Base-by-base conservation (phyloP, 2,888 invertebrate genomes). In the Pherbina coryleti region DNA sequence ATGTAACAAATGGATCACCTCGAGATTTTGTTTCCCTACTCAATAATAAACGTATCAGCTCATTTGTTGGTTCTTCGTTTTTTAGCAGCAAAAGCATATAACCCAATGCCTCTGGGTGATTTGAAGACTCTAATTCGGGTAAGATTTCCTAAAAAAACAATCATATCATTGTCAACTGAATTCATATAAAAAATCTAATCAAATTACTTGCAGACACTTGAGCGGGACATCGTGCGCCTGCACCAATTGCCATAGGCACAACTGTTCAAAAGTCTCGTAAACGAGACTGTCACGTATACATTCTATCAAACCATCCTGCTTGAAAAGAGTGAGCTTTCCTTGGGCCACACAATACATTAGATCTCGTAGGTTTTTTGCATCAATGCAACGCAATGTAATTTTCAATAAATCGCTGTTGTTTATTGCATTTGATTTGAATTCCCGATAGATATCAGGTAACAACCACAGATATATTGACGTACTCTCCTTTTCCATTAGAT, bases 231-330 rank as follows among this genome's bases (percentile, higher is more conserved):
- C 96, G 88, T 98, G 98, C 60, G 98, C 98, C 82, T 95, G 94
- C 70, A 98, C 93, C 78, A 99, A 92, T 90, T 98, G 98, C 99
- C 99, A 99, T 66, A 99, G 92, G 89, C 97, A 98, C 88, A 96
- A 95, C 90, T 99, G 99, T 89, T 99, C 98, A 84, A 98, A 96
- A 2, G 98, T 98, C 90, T 99, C 98, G 97, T 98, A 99, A 77
- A 93, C 93, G 76, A 99, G 91, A 85, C 97, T 98, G 62, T 95
- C 94, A 79, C 94, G 95, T 83, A 96, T 90, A 89, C 96, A 92
- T 60, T 93, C 91, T 78, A 93, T 93, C 64, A 96, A 92, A 77
- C 94, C 94, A 83, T 96, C 96, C 57, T 86, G 86, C 87, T 95
- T 95, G 83, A 96, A 94, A 93, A 96, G 95, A 86, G 93, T 93